Base-by-base conservation (phyloP, 1,140 invertebrate genomes). In the Vanessa tameamea region DNA sequence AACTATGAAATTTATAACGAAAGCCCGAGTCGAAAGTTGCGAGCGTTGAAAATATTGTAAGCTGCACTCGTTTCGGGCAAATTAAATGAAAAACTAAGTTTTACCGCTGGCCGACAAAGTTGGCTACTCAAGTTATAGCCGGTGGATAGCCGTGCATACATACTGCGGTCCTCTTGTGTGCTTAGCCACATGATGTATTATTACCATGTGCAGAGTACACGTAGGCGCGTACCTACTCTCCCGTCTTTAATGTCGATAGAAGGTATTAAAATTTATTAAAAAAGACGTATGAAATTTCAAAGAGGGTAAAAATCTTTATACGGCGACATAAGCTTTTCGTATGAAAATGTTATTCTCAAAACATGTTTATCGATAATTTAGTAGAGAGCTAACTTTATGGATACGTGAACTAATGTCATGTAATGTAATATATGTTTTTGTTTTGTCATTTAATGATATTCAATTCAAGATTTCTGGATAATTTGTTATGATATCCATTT, bases 61-160 rank as follows among this genome's bases (percentile, higher is more conserved):
- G 86, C 86, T 83, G 85, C 78, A 88, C 86, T 91, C 86, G 86
- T 90, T 92, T 86, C 84, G 84, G 84, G 80, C 82, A 88, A 91
- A 90, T 91, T 90, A 92, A 92, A 92, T 91, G 89, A 87, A 89
- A 90, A 91, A 87, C 85, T 83, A 90, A 92, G 88, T 92, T 90
- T 83, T 78, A 75, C 79, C 81, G 84, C 83, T 83, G 82, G 81
- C 82, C 81, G 86, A 82, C 86, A 82, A 91, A 91, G 89, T 92
- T 92, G 84, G 81, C 85, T 83, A 88, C 88, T 87, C 85, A 90
- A 92, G 88, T 90, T 90, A 84, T 74, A 78, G 82, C 82, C 79
- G 77, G 76, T 76, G 78, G 78, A 82, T 82, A 81, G 84, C 76
- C 76, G 72, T 78, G 78, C 81, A 77, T 77, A 83, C 82, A 84